A percentile compares a stretch with the other conserved stretches of the same genome.
These are phyloP conservation scores for Drymonia ruficornis DNA, from an alignment of 2,888 invertebrate genomes.

Conservation along the genomic window DNA sequence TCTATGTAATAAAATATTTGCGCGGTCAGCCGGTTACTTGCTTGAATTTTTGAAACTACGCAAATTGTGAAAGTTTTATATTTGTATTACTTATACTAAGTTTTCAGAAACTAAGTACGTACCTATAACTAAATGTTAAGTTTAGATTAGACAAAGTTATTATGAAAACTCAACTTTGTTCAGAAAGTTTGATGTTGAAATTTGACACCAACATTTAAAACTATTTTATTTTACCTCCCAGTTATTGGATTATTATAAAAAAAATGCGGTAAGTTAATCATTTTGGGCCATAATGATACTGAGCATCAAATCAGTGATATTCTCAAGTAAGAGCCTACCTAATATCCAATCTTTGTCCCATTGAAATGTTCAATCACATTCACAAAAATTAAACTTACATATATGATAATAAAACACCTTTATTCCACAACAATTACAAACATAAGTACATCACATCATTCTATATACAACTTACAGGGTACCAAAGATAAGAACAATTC, in stretches of 20 bases:
- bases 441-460: constrained; percentile 68
- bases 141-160: neutral
- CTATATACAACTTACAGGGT: constrained; percentile 49
- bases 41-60: neutral
- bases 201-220: constrained; percentile 20
- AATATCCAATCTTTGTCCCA: no score
- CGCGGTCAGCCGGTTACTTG: neutral
- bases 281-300: neutral
- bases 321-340: no score
- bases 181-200: constrained; percentile 14
- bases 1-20: neutral
- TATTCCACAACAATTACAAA: constrained; percentile 62
- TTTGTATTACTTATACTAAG: neutral
- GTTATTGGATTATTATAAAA: neutral
- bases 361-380: no score
- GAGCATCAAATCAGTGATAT: no score
- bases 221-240: neutral
- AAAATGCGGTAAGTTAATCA: constrained; percentile 10
- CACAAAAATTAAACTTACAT: constrained; percentile 5
- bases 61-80: neutral
- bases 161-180: neutral
- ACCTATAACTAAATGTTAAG: neutral
- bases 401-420: constrained; percentile 43
- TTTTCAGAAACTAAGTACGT: neutral
- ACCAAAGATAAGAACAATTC: constrained; percentile 38